phyloP scores from a whole-genome alignment of 2,113 vertebrate species.

The Nanger granti region DNA sequence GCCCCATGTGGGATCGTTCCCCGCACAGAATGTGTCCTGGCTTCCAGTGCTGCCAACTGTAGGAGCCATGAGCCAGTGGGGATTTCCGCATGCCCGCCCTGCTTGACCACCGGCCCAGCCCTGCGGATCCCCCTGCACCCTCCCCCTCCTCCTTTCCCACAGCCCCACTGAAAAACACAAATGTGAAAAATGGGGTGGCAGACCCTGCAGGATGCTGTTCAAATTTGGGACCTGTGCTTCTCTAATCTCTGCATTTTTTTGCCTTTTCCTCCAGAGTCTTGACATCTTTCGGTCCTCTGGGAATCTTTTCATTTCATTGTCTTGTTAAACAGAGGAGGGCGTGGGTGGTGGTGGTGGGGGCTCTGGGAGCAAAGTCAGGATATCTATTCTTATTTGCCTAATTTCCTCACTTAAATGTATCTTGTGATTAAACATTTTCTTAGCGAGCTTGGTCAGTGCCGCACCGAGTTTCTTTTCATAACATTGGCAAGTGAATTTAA shows the following conservation, averaged over 20 bases:
- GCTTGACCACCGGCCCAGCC: background rate
- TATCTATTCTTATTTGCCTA: slow-evolving; percentile 60
- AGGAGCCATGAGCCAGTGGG: background rate
- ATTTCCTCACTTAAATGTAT: slow-evolving; percentile 65
- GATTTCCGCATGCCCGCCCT: background rate
- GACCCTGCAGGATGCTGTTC: background rate
- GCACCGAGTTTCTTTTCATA: slow-evolving; percentile 52
- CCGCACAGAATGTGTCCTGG: background rate
- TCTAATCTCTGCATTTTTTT: background rate
- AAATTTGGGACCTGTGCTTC: background rate
- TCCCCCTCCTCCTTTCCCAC: background rate
- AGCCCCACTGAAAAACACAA: background rate
- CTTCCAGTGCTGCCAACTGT: background rate
- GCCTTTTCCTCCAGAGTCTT: background rate
- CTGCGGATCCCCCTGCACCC: background rate
- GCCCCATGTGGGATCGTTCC: background rate
- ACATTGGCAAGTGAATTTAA: slow-evolving; percentile 37
- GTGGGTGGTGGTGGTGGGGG: background rate
- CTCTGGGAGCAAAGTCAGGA: slow-evolving; percentile 8
- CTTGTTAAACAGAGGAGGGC: slow-evolving; percentile 41
- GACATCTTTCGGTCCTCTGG: background rate
- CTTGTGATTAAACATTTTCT: slow-evolving; percentile 68
- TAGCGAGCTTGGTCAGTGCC: slow-evolving; percentile 33
- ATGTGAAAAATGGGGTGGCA: background rate
- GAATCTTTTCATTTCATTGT: background rate